Conservation (phyloP, 2,797 vertebrate species). For the Enteromius afrohamiltoni region DNA sequence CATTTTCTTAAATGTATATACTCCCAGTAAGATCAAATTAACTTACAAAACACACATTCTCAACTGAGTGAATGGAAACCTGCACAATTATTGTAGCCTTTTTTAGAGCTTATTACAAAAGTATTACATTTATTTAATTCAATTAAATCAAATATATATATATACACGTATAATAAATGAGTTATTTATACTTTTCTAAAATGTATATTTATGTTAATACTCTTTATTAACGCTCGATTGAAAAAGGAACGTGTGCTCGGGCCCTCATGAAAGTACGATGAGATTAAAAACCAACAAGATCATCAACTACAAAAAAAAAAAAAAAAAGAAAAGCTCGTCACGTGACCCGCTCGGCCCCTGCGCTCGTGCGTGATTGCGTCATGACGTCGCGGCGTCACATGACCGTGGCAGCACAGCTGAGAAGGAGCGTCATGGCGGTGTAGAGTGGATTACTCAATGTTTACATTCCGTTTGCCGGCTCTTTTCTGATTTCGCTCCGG, state of each 20-base stretch:
- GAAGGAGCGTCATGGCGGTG: constrained; percentile 42
- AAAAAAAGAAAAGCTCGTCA: constrained; percentile 22
- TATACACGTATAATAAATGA: background rate
- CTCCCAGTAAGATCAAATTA: background rate
- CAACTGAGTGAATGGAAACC: background rate
- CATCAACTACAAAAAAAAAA: background rate
- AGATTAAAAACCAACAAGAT: background rate
- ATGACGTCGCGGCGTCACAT: constrained; percentile 37
- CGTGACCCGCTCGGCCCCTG: background rate
- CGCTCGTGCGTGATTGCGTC: constrained; percentile 63
- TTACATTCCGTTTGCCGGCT: constrained; percentile 47
- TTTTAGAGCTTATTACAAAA: no score
- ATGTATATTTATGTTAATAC: background rate
- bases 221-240: background rate
- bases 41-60: no score
- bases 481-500: constrained; percentile 42
- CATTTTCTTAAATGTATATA: background rate
- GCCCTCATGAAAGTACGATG: no score
- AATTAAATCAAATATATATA: background rate
- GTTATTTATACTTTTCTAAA: background rate
- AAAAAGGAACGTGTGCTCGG: background rate
- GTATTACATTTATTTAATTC: no score
- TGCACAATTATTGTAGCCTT: background rate
- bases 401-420: constrained; percentile 65
- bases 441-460: constrained; percentile 47